Base-by-base conservation (phyloP, 2,888 invertebrate species). In the Phyto melanocephala region DNA sequence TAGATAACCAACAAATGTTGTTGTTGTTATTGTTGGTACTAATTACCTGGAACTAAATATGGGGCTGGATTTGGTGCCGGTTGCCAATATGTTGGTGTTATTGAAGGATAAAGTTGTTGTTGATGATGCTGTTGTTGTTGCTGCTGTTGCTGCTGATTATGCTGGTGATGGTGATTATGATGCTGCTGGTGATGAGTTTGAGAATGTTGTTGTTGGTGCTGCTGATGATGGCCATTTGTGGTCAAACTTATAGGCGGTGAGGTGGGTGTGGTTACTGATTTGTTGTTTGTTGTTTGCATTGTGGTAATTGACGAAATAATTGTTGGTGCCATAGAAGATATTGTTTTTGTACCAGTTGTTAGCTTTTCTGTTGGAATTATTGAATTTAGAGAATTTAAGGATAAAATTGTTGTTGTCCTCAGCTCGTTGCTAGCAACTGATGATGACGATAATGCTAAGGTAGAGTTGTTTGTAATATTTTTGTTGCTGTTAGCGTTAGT, bases 81-180 rank as follows among this genome's bases (percentile, higher is more conserved):
- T 89, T 95, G 94, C 96, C 96, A 96, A 92, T 96, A 96, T 90
- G 95, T 95, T 91, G 95, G 94, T 92, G 94, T 95, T 93, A 96
- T 96, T 87, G 95, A 93, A 90, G 96, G 96, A 92, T 96, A 96
- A 86, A 87, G 85, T 85, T 88, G 89, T 85, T 89, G 86, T 87
- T 88, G 86, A 86, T 87, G 87, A 81, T 78, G 80, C 11, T 77
- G 60, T 4, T 71, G 77, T 28, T 72, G 72, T 20, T 78, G 75
- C 35, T 78, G 67, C 7, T 77, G 72, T 22, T 79, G 75, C 33
- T 77, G 50, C 37, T 35, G 24, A 15, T 24, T 33, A 67, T 79
- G 76, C 33, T 76, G 68, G 28, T 80, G 79, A 3, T 67, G 62
- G 17, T 81, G 71, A 77, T 81, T 40, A 40, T 78, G 84, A 15